Percentiles rank a stretch among this genome's conserved stretches.
Evolutionary conservation across 1,140 invertebrate genomes (phyloP).

Genomic region (Oscheius sp.): DNA sequence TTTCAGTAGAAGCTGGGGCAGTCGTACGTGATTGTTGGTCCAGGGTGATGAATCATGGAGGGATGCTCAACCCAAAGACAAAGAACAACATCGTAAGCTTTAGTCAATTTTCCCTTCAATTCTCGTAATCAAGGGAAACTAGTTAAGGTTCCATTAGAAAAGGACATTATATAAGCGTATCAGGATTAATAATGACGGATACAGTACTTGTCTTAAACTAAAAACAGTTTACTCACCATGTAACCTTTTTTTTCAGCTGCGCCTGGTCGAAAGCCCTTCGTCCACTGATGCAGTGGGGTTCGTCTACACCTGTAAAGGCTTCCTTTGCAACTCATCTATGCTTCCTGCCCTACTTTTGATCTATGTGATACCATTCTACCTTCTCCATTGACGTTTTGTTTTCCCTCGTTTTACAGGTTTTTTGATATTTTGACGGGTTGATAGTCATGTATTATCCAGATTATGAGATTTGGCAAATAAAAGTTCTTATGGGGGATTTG

Average conservation of each 20-base stretch:
- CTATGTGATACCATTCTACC: too few relatives aligned
- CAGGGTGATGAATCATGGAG: conserved; percentile 37
- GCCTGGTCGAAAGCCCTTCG: conserved; percentile 18
- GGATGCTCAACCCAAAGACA: conserved; percentile 2
- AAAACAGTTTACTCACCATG: too few relatives aligned
- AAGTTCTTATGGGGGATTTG: too few relatives aligned
- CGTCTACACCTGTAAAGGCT: conserved; percentile 47
- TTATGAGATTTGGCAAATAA: too few relatives aligned
- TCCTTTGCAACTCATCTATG: conserved; percentile 37
- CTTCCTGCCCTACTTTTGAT: background rate
- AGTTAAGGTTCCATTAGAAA: too few relatives aligned
- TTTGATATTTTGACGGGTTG: too few relatives aligned
- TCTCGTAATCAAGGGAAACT: conserved; percentile 24
- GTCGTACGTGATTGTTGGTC: conserved; percentile 51
- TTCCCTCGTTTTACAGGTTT: too few relatives aligned
- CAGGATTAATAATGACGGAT: too few relatives aligned
- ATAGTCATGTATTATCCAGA: too few relatives aligned
- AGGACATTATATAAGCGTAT: too few relatives aligned
- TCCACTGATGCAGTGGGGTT: conserved; percentile 35
- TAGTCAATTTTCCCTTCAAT: conserved; percentile 29
- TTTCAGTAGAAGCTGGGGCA: conserved; percentile 46
- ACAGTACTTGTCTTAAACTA: too few relatives aligned
- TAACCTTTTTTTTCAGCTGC: conserved; percentile 35
- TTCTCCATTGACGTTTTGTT: too few relatives aligned
- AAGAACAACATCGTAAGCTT: conserved; percentile 36